A percentile compares a stretch with the other conserved stretches of the same genome.
Conservation (phyloP, 2,888 invertebrate genomes). For the Eutolmus rufibarbis region DNA sequence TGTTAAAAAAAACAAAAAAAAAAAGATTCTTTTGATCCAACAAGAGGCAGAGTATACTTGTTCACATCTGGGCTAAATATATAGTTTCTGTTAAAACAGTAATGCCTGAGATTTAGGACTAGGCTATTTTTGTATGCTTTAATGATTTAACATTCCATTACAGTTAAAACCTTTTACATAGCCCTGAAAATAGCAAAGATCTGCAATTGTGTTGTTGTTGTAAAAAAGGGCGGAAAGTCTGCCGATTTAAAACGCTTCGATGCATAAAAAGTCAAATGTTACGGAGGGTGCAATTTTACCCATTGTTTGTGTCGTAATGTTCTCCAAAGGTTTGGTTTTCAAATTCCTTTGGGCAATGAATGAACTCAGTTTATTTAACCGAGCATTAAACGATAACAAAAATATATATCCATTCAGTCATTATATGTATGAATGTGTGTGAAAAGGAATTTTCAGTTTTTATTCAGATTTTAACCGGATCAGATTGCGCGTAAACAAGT, state of each 20-base stretch:
- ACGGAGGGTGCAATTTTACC: neutral
- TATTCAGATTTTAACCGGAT: neutral
- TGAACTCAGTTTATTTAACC: neutral
- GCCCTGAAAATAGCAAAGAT: neutral
- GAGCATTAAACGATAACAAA: neutral
- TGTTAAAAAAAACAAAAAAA: no score
- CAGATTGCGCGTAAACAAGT: neutral
- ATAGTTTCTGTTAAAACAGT: neutral
- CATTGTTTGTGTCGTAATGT: neutral
- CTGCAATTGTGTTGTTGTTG: neutral
- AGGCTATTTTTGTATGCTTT: neutral
- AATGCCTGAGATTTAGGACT: neutral
- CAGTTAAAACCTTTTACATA: neutral
- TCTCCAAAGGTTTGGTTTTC: neutral
- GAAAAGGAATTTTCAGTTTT: neutral
- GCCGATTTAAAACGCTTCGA: neutral
- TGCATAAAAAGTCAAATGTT: neutral
- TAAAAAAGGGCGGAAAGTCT: neutral
- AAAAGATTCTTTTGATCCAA: no score
- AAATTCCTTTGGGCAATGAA: neutral
- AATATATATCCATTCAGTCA: neutral
- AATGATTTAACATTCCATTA: neutral
- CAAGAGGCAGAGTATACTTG: no score
- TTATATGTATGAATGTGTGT: neutral
- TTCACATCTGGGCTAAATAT: neutral